Percentiles rank a stretch among this genome's conserved stretches.
Evolutionary conservation across 2,888 invertebrate genomes (phyloP).

Genomic region (Coenonympha glycerion): DNA sequence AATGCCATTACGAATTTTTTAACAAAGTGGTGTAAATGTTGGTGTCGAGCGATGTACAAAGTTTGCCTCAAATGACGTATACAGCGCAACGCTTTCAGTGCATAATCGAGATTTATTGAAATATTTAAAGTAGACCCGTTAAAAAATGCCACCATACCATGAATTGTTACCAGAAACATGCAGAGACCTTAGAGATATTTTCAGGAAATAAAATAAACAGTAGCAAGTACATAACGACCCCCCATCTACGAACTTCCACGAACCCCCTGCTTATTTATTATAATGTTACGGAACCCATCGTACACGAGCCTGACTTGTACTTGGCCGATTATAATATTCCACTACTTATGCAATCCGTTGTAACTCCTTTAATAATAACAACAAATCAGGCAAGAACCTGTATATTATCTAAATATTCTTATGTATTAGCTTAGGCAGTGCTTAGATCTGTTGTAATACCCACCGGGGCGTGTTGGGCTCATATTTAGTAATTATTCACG

Average conservation of each 20-base stretch:
- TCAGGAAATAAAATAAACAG: background rate
- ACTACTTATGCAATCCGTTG: background rate
- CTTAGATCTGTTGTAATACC: conserved; percentile 21
- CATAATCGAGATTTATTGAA: conserved; percentile 22
- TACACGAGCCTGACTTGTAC: too few species aligned
- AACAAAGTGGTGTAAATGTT: conserved; percentile 12
- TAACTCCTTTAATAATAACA: background rate
- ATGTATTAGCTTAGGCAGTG: conserved; percentile 2
- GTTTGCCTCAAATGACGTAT: conserved; percentile 8
- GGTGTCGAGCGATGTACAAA: conserved; percentile 5
- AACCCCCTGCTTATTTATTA: too few species aligned
- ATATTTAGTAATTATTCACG: conserved; percentile 23
- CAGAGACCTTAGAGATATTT: background rate
- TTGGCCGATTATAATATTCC: too few species aligned
- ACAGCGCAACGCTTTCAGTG: conserved; percentile 22
- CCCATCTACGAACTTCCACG: too few species aligned
- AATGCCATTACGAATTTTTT: conserved; percentile 24
- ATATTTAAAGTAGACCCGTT: conserved; percentile 14
- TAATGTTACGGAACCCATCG: too few species aligned
- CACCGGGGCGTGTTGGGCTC: conserved; percentile 22
- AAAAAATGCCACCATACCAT: conserved; percentile 12
- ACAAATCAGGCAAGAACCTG: background rate
- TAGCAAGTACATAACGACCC: background rate
- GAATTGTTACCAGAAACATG: conserved; percentile 4
- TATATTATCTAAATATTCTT: conserved; percentile 7